Conservation (phyloP, 2,797 vertebrate genomes). For the Alectoris magna region DNA sequence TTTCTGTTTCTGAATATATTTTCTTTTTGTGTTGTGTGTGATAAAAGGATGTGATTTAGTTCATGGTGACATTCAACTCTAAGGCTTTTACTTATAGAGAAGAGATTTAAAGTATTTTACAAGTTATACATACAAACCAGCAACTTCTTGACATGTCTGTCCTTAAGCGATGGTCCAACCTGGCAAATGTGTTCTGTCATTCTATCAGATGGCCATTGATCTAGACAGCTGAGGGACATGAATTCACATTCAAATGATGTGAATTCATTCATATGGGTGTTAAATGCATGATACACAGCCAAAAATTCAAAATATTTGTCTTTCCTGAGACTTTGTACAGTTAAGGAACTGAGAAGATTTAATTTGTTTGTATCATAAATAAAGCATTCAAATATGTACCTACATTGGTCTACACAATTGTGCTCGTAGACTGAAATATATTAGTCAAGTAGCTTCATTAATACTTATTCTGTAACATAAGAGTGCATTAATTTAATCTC, state of each 20-base stretch:
- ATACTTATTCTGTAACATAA: background rate
- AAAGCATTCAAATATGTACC: background rate
- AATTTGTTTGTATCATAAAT: background rate
- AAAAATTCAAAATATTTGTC: background rate
- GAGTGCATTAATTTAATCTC: background rate
- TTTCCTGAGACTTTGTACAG: background rate
- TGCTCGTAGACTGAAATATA: background rate
- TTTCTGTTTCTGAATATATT: background rate
- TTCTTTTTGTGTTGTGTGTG: background rate
- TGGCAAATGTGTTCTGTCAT: background rate
- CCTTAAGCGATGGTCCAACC: conserved; percentile 4
- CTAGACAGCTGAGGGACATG: background rate
- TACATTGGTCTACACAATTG: background rate
- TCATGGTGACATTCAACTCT: background rate
- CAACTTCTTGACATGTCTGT: background rate
- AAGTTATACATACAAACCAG: background rate
- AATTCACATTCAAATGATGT: background rate
- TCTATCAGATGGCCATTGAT: background rate
- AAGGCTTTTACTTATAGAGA: background rate
- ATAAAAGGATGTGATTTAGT: conserved; percentile 3
- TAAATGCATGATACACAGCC: background rate
- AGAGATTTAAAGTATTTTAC: conserved; percentile 26
- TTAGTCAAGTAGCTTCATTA: background rate
- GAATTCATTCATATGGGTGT: background rate
- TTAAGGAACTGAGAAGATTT: conserved; percentile 9